These are phyloP conservation scores for Procapra przewalskii DNA, from an alignment of 2,113 vertebrate genomes.

Conservation along the genomic window DNA sequence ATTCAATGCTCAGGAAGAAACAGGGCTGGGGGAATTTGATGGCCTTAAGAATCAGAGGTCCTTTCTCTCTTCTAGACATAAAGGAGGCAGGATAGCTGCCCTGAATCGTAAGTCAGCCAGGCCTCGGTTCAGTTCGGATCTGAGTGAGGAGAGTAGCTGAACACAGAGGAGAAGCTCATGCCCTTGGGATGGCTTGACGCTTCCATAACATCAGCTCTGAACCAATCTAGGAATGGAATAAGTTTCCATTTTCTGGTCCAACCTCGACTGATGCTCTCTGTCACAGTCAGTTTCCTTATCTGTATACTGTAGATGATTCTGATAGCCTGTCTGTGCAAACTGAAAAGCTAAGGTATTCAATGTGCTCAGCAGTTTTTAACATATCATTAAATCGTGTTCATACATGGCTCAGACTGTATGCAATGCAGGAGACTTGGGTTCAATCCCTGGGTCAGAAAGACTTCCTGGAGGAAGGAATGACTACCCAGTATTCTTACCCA, in stretches of 20 bases:
- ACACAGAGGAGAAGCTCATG: accelerated
- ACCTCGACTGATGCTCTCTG: neutral
- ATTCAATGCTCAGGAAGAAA: accelerated
- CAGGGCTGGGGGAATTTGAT: accelerated
- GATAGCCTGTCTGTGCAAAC: neutral
- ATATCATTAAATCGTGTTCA: neutral
- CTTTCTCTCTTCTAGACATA: neutral
- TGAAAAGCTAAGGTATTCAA: neutral
- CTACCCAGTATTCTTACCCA: neutral
- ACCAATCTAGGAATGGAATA: accelerated
- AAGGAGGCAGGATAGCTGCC: neutral
- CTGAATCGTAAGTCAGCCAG: neutral
- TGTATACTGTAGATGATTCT: neutral
- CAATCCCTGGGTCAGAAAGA: neutral
- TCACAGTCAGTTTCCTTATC: neutral
- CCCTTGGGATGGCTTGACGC: accelerated
- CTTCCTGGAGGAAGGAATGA: neutral
- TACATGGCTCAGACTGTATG: neutral
- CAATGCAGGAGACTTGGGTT: neutral
- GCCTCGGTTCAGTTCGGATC: accelerated
- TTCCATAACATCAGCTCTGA: neutral
- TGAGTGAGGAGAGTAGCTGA: neutral
- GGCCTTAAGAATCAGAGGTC: neutral
- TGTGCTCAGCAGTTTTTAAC: neutral
- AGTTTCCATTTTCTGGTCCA: neutral